Evolutionary conservation across 30 jellyfish, hydroid and myxozoan genomes (phyloP), one percentile per base, ranked within the genome.

Genomic region (Calvadosia cruxmelitensis): DNA sequence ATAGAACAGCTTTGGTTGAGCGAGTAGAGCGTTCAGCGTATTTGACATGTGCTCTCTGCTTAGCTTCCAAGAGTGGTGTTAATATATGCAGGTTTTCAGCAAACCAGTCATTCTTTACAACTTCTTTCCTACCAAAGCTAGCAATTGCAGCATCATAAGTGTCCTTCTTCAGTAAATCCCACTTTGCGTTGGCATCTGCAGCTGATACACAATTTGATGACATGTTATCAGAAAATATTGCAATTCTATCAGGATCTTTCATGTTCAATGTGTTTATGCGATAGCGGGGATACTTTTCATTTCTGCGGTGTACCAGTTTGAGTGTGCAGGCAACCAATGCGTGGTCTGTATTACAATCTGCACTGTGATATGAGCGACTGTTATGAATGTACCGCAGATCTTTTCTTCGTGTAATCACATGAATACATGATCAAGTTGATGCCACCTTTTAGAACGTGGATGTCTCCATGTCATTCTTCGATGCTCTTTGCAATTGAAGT

Each of bases 301-400:
- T 30, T 49, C n/a, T 49, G n/a, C n/a, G 16, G 13, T 49, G 13
- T 49, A 49, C n/a, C 61, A n/a, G 13, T 49, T 49, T 49, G 13
- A 24, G 25, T 34, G n/a, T 69, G 78, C 78, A 69, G 23, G 33
- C 20, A 62, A 71, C 77, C 62, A 71, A 79, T 28, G 79, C n/a
- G 78, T 71, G 81, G 81, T 71, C 79, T 71, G 79, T 49, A 63
- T 71, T 80, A 70, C 81, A 61, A 23, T 71, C 81, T 3, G 81
- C 79, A 51, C 81, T 71, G 79, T 71, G 81, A 50, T 71, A 71
- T 29, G 81, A 34, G 36, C 81, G 79, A 10, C 62, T 53, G 78
- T 49, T 79, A 63, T 26, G 79, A 27, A 71, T 79, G 5, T 71
- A 49, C 0, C 2, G 1, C 2, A 3, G 12, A 32, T 71, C n/a